phyloP scores from a whole-genome alignment of 2,113 vertebrate species.

The Bujurquina vittata region DNA sequence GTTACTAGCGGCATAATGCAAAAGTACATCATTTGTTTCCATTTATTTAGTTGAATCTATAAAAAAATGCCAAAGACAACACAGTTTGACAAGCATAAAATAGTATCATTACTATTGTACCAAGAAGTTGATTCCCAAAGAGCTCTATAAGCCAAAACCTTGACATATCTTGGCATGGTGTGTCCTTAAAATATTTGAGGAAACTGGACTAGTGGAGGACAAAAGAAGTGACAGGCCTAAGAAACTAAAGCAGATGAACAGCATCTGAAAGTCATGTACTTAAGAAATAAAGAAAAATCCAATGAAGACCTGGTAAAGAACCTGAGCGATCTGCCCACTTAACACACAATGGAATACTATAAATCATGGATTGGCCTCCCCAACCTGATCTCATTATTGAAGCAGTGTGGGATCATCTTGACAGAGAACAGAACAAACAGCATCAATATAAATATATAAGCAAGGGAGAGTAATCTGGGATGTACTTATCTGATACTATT shows the following conservation, averaged over 20 bases:
- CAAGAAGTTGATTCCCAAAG: neutral
- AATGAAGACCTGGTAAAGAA: neutral
- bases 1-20: neutral
- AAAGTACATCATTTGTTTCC: neutral
- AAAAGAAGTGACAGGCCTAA: neutral
- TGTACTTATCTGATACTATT: too few species aligned
- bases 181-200: neutral
- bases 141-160: too few species aligned
- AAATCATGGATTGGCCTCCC: neutral
- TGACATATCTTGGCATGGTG: neutral
- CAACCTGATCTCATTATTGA: neutral
- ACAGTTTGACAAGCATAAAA: too few species aligned
- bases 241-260: neutral
- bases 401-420: neutral
- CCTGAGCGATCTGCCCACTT: neutral
- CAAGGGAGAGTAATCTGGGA: too few species aligned
- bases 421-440: neutral
- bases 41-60: rapidly evolving
- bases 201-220: neutral
- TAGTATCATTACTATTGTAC: neutral
- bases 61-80: neutral
- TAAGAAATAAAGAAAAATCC: neutral
- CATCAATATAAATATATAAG: neutral
- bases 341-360: neutral
- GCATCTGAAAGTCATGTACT: too few species aligned